Evolutionary conservation across 2,113 vertebrate genomes (phyloP).

Genomic region (Dasyornis broadbenti): DNA sequence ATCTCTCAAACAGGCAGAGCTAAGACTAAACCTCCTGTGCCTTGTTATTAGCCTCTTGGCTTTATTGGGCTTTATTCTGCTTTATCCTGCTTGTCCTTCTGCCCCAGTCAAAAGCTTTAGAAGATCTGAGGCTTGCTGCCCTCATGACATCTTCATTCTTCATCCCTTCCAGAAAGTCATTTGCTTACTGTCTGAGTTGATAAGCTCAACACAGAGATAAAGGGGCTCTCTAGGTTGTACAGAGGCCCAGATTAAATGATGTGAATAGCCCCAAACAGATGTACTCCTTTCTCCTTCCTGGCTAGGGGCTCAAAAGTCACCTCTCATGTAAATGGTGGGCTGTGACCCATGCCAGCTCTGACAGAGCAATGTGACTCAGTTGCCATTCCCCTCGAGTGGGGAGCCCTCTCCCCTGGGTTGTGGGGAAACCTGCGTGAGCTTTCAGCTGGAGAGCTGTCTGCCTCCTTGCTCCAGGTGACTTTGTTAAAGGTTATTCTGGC

Average conservation of each 20-base stretch:
- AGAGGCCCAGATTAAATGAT: background rate
- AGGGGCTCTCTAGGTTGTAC: background rate
- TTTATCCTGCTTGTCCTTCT: background rate
- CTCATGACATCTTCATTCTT: background rate
- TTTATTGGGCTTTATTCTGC: background rate
- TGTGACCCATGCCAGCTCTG: fast-evolving
- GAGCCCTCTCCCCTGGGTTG: background rate
- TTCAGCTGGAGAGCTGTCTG: background rate
- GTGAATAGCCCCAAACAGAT: background rate
- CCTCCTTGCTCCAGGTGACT: background rate
- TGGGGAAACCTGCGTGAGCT: background rate
- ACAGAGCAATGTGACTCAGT: background rate
- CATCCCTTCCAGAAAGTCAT: background rate
- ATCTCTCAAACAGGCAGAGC: background rate
- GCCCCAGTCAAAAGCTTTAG: background rate
- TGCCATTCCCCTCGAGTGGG: fast-evolving
- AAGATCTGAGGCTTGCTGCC: background rate
- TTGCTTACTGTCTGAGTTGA: background rate
- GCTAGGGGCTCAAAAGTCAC: background rate
- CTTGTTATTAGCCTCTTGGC: background rate
- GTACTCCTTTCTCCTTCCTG: background rate
- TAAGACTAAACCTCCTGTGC: background rate
- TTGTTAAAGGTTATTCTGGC: constrained; percentile 6
- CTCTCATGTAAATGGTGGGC: background rate
- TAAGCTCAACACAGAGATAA: background rate